Evolutionary conservation across 2,797 vertebrate species (phyloP), one percentile per base, ranked within the genome.

Genomic region (Agapornis canus): DNA sequence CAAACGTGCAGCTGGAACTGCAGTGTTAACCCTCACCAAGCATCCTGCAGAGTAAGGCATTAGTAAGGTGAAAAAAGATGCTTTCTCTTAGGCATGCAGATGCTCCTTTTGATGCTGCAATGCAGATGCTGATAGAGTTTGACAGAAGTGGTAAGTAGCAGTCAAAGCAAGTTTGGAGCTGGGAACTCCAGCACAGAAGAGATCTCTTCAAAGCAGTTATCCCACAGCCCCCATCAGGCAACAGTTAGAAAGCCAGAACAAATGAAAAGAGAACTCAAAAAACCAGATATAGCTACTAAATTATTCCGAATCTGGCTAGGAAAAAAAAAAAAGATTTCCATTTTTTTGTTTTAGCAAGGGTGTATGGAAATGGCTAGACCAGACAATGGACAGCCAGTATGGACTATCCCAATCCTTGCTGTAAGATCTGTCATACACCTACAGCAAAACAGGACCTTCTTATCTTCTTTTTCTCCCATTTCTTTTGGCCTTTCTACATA

Each of bases 1-100:
- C n/a, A 22, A 12, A 29, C 2, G 2, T 0, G 12, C 29, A 79
- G 57, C 23, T n/a, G 60, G 83, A 66, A 13, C 13, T 1, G 0
- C 10, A 18, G 43, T 13, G 11, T 20, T 35, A 59, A n/a, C 13
- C 22, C 56, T 26, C 35, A 11, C 10, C 9, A 5, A 64, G 32
- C 15, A 17, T 26, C 25, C 9, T 0, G 1, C 18, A 14, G 25
- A 20, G 5, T 4, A 35, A 5, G 25, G 14, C 11, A 5, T 12
- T 16, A 5, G 26, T 56, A 31, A 43, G 31, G 20, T 22, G 70
- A 31, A 29, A 42, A 42, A 37, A 78, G 29, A 52, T 5, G 1
- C 15, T 20, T 71, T 9, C 11, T 23, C 26, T 29, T 20, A 21
- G 26, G 8, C 42, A 13, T 27, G 29, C 73, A 70, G 70, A 35